Evolutionary conservation across 2,888 invertebrate species (phyloP).

Genomic region (Meghimatium bilineatum): DNA sequence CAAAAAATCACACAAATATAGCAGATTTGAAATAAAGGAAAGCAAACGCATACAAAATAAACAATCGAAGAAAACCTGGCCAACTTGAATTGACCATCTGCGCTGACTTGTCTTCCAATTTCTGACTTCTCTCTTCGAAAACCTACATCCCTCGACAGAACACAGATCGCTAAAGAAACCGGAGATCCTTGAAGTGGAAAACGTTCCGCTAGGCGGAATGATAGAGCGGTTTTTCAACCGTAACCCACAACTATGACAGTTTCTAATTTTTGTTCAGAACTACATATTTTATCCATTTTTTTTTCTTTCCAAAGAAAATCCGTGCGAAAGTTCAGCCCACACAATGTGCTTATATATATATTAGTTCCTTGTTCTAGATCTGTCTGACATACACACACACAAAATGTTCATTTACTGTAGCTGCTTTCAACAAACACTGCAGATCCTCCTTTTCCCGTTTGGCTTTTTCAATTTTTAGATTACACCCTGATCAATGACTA

Average conservation of each 20-base stretch:
- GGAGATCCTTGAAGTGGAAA: not conserved
- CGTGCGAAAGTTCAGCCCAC: not conserved
- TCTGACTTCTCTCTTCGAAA: not conserved
- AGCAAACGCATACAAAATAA: not conserved
- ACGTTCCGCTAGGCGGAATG: not conserved
- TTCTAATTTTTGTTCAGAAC: too few relatives aligned
- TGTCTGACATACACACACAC: too few relatives aligned
- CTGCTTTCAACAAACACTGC: too few relatives aligned
- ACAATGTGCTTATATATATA: not conserved
- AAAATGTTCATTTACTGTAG: too few relatives aligned
- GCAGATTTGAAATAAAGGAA: too few relatives aligned
- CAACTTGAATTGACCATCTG: conserved; percentile 6
- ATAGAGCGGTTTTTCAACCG: not conserved
- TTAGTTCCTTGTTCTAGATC: too few relatives aligned
- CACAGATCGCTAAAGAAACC: not conserved
- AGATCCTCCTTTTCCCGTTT: too few relatives aligned
- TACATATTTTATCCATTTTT: not conserved
- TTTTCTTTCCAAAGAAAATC: not conserved
- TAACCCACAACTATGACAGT: not conserved
- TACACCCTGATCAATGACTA: too few relatives aligned
- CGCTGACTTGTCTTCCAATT: not conserved
- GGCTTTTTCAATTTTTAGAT: too few relatives aligned
- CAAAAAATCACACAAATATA: not conserved
- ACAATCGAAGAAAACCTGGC: not conserved
- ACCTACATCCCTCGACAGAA: not conserved